These are phyloP conservation scores for Campylomormyrus numenius DNA, from an alignment of 2,113 vertebrate species.

Conservation along the genomic window DNA sequence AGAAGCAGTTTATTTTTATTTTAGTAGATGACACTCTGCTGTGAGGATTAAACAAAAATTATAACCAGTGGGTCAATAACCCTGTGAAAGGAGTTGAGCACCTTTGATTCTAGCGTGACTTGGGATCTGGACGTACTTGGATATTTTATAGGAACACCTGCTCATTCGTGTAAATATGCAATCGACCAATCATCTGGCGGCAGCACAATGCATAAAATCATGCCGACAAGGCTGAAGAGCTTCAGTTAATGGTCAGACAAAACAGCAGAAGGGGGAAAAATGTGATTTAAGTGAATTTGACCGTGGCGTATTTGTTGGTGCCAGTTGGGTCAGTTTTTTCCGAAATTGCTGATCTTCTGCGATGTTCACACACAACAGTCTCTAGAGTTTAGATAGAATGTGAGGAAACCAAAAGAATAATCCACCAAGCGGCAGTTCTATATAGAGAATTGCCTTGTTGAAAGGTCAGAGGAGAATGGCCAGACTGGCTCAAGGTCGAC, in stretches of 20 bases:
- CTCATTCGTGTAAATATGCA: background rate
- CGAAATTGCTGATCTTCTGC: background rate
- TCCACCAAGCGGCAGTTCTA: background rate
- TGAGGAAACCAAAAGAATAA: background rate
- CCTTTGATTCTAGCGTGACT: background rate
- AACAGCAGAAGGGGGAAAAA: background rate
- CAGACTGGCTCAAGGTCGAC: background rate
- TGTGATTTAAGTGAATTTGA: background rate
- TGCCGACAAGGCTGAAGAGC: background rate
- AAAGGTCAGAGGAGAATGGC: background rate
- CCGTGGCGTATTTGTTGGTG: background rate
- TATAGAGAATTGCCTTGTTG: background rate
- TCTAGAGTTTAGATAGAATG: background rate
- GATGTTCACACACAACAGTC: background rate
- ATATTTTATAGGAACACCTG: background rate
- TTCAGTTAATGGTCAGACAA: background rate
- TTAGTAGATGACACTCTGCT: background rate
- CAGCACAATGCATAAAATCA: background rate
- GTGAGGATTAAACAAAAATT: background rate
- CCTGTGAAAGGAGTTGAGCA: background rate
- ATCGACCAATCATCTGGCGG: background rate
- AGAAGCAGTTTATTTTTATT: background rate
- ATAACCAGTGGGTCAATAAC: background rate
- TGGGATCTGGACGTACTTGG: background rate
- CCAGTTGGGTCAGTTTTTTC: background rate